Evolutionary conservation across 2,113 vertebrate species (phyloP), one percentile per base, ranked within the genome.

Genomic region (Bos javanicus): DNA sequence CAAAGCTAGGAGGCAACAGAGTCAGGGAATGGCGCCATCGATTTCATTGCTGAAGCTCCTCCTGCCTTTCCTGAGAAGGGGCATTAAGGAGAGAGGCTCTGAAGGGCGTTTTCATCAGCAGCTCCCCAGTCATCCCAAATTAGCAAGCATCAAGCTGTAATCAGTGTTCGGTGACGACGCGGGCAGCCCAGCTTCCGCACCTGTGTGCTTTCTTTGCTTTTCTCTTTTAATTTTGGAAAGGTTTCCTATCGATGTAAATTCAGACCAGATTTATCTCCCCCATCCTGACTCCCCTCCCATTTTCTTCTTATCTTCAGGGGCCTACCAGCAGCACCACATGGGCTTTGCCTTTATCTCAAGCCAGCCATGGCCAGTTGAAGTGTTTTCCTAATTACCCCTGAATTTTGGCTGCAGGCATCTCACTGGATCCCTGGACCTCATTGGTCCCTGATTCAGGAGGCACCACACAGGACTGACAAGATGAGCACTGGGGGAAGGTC

Each of bases 171-270:
- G 81, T n/a, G 57, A 84, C 23, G 43, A 19, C 21, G 33, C 6
- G 8, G 78, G 5, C 85, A 39, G 91, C 62, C 39, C 26, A 50
- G 52, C 52, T n/a, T 59, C 36, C 12, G 84, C 92, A 93, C 85
- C 91, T 84, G 56, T 21, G 54, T 90, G 28, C 88, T 9, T 13
- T 21, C 81, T 59, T 48, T 43, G 74, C 19, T 50, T 88, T 62
- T 84, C 84, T 90, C 84, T 91, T 95, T 91, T 89, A 46, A 91
- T 96, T 85, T 84, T 91, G 91, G 87, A 25, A 93, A 91, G 48
- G 14, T 96, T 95, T 83, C 25, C 12, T 39, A 54, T 74, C 36
- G 11, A 26, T n/a, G 26, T 80, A 93, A 36, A 90, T 97, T n/a
- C 57, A 1, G 2, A 36, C 64, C 59, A 56, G 54, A 86, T 95